phyloP scores from a whole-genome alignment of 2,113 vertebrate species.

The Lycocorax pyrrhopterus region DNA sequence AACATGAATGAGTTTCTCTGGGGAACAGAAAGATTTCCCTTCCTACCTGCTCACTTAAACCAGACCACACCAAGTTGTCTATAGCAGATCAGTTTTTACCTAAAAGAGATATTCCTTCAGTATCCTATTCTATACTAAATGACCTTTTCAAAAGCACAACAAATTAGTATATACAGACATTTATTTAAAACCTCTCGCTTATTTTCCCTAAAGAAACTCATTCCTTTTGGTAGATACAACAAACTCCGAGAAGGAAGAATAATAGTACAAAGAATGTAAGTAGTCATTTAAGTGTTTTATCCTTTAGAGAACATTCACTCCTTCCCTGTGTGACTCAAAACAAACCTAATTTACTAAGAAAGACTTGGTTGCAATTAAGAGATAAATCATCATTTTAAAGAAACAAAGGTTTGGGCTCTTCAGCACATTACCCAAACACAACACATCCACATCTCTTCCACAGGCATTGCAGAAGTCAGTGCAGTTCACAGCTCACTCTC shows the following conservation, averaged over 20 bases:
- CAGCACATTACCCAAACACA: neutral
- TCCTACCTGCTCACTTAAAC: neutral
- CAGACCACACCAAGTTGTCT: neutral
- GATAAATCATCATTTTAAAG: neutral
- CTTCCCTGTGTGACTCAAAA: neutral
- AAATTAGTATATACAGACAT: neutral
- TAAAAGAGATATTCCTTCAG: neutral
- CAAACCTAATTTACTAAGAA: neutral
- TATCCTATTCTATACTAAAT: neutral
- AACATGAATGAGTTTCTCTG: neutral
- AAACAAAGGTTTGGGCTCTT: neutral
- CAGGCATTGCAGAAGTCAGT: neutral
- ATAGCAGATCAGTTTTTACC: neutral
- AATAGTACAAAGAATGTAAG: neutral
- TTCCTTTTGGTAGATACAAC: neutral
- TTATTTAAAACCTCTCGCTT: neutral
- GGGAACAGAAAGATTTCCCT: neutral
- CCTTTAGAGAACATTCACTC: neutral
- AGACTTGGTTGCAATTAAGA: neutral
- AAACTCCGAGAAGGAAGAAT: neutral
- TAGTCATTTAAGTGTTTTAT: neutral
- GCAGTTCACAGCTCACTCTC: neutral
- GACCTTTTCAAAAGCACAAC: neutral
- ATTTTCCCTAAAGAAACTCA: neutral
- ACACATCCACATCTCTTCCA: neutral